phyloP scores from a whole-genome alignment of 2,113 vertebrate genomes.

The Anguilla rostrata region DNA sequence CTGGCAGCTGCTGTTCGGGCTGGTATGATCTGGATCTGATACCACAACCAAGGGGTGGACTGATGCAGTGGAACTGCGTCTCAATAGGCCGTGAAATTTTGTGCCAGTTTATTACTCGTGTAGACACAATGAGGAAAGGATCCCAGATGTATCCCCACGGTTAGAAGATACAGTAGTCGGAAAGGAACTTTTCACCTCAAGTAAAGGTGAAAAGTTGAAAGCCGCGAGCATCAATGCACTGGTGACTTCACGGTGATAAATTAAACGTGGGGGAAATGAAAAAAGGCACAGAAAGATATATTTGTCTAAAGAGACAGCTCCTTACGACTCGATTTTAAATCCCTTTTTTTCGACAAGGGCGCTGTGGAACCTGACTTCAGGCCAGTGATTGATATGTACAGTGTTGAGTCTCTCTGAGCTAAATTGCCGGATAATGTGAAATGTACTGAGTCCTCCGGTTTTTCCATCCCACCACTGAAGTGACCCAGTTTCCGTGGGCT shows the following conservation, averaged over 20 bases:
- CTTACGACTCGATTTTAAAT: background rate
- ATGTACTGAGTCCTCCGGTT: conserved; percentile 8
- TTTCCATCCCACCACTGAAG: conserved; percentile 29
- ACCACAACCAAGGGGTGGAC: background rate
- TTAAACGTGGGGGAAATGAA: background rate
- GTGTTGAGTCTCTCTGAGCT: background rate
- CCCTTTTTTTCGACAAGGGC: background rate
- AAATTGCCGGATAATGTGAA: conserved; percentile 25
- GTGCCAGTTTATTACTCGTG: too few relatives aligned
- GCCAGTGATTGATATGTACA: background rate
- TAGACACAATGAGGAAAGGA: too few relatives aligned
- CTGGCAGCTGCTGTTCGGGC: background rate
- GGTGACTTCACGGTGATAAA: background rate
- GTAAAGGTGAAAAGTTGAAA: background rate
- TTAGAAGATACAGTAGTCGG: too few relatives aligned
- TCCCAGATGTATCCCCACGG: too few relatives aligned
- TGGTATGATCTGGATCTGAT: background rate
- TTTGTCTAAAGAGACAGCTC: background rate
- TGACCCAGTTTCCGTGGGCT: conserved; percentile 53
- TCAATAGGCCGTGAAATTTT: too few relatives aligned
- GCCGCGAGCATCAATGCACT: background rate
- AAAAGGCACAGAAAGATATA: background rate
- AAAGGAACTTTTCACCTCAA: too few relatives aligned
- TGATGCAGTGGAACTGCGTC: too few relatives aligned
- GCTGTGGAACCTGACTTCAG: conserved; percentile 1